Conservation (phyloP, 2,888 invertebrate genomes). For the Drosophila niveifrons region DNA sequence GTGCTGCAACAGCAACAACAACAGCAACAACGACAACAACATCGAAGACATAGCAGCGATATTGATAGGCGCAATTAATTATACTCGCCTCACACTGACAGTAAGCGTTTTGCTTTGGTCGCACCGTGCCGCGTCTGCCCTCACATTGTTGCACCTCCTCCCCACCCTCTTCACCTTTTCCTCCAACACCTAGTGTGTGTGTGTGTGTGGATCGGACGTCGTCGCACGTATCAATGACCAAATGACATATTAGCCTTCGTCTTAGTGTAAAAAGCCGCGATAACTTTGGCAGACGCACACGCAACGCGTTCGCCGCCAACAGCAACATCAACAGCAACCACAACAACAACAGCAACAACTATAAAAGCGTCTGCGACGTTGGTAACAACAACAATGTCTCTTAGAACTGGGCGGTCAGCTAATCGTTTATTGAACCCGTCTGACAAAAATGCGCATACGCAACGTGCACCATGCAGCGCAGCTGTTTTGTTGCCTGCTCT, state of each 20-base stretch:
- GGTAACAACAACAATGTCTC: slow-evolving; percentile 28
- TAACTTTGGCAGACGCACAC: slow-evolving; percentile 78
- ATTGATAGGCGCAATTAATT: slow-evolving; percentile 82
- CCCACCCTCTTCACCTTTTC: slow-evolving; percentile 12
- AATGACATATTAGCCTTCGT: slow-evolving; percentile 82
- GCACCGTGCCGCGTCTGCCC: slow-evolving; percentile 50
- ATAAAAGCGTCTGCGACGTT: slow-evolving; percentile 23
- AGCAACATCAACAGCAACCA: slow-evolving; percentile 26
- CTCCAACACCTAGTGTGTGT: slow-evolving; percentile 2
- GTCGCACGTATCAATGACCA: slow-evolving; percentile 81
- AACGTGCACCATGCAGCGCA: slow-evolving; percentile 65
- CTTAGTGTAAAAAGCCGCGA: slow-evolving; percentile 82
- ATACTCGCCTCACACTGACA: slow-evolving; percentile 80
- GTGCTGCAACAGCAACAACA: slow-evolving; percentile 38
- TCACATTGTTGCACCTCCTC: slow-evolving; percentile 19
- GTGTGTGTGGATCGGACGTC: slow-evolving; percentile 39
- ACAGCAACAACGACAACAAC: slow-evolving; percentile 23
- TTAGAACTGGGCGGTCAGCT: slow-evolving; percentile 70
- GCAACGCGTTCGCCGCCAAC: slow-evolving; percentile 48
- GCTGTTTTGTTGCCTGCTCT: slow-evolving; percentile 22
- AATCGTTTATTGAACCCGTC: slow-evolving; percentile 79
- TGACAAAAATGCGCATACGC: slow-evolving; percentile 76
- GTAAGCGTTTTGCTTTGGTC: slow-evolving; percentile 79
- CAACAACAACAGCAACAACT: slow-evolving; percentile 28
- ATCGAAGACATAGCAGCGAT: slow-evolving; percentile 57